These are phyloP conservation scores for Seriola rivoliana DNA, from an alignment of 2,113 vertebrate genomes.

Conservation along the genomic window DNA sequence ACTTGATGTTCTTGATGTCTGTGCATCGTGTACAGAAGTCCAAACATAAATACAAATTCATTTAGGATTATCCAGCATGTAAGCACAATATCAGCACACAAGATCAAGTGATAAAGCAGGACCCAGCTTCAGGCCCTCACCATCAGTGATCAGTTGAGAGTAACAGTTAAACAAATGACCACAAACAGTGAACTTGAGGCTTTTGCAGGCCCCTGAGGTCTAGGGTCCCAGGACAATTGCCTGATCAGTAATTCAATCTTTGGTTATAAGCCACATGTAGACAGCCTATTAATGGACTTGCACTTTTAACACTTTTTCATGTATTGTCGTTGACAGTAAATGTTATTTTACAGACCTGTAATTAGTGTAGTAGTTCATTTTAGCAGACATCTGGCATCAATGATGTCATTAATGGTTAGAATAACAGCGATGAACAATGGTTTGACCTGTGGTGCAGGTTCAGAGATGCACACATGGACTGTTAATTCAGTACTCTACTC, in stretches of 20 bases:
- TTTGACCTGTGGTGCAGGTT: neutral
- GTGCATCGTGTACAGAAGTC: neutral
- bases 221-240: neutral
- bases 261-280: neutral
- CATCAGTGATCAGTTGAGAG: no score
- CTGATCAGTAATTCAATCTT: neutral
- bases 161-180: neutral
- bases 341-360: neutral
- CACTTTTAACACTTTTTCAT: neutral
- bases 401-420: neutral
- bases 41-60: neutral
- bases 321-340: neutral
- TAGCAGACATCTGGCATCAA: neutral
- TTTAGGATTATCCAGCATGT: neutral
- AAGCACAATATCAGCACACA: neutral
- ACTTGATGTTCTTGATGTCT: neutral
- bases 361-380: neutral
- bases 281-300: neutral
- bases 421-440: neutral
- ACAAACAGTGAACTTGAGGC: neutral
- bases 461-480: slow-evolving; percentile 16
- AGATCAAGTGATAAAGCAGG: neutral
- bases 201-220: neutral
- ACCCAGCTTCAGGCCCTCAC: neutral
- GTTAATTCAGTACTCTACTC: neutral